Percentiles rank a stretch among this genome's conserved stretches.
These are phyloP conservation scores for Pan paniscus DNA, from an alignment of 2,113 vertebrate genomes.

Conservation along the genomic window DNA sequence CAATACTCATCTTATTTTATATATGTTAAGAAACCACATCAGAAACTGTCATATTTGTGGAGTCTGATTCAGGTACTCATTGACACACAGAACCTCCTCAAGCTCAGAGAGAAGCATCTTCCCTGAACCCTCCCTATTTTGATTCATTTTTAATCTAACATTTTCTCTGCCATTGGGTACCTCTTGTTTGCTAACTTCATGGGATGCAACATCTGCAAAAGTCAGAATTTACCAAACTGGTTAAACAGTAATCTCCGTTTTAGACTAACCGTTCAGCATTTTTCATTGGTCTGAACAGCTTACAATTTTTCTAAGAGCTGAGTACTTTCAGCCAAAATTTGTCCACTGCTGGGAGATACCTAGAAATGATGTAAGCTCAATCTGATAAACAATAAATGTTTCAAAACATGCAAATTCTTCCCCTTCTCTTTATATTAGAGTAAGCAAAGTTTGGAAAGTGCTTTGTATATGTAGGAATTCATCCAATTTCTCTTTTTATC, in stretches of 20 bases:
- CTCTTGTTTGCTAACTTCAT: background rate
- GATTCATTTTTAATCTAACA: background rate
- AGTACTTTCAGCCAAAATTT: conserved; percentile 10
- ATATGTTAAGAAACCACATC: background rate
- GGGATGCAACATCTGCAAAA: background rate
- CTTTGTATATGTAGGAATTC: background rate
- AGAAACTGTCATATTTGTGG: background rate
- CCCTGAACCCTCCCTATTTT: background rate
- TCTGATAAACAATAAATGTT: background rate
- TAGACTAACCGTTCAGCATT: background rate
- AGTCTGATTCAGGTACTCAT: background rate
- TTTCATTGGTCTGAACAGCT: background rate
- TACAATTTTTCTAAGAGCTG: background rate
- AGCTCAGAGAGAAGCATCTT: background rate
- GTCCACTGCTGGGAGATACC: background rate
- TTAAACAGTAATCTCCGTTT: background rate
- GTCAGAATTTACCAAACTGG: background rate
- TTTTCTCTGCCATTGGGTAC: background rate
- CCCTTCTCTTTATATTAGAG: background rate
- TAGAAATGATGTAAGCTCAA: background rate
- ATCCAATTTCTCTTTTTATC: background rate
- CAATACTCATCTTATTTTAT: background rate
- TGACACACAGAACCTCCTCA: background rate
- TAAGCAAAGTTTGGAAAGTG: background rate
- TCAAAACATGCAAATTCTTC: background rate